These are phyloP conservation scores for Sympetrum striolatum DNA, from an alignment of 2,888 invertebrate species.

Conservation along the genomic window DNA sequence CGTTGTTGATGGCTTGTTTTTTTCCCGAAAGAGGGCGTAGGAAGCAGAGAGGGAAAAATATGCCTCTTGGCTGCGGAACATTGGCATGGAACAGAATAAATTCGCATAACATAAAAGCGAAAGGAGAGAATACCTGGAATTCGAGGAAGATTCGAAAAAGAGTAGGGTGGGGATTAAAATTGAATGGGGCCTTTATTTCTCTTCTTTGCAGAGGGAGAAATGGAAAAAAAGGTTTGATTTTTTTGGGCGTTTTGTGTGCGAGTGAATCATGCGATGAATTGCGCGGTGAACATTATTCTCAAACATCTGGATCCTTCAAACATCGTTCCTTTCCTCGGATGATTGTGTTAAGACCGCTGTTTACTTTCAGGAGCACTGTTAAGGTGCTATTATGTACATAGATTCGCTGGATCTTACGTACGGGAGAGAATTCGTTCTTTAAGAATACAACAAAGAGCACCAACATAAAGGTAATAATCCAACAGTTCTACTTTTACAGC, in stretches of 20 bases:
- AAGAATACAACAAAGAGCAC: background rate
- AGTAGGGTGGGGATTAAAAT: background rate
- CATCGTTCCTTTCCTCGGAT: background rate
- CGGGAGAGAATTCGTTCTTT: background rate
- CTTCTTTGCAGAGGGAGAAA: background rate
- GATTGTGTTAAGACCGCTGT: slow-evolving; percentile 10
- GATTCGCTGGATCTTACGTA: background rate
- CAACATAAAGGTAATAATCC: background rate
- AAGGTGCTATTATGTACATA: background rate
- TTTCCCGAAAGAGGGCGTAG: background rate
- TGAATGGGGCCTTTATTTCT: slow-evolving; percentile 7
- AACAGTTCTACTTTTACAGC: no score
- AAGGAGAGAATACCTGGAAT: background rate
- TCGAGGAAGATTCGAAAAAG: background rate
- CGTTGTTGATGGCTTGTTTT: background rate
- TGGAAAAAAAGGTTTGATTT: background rate
- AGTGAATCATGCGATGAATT: background rate
- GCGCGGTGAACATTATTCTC: background rate
- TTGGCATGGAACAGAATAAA: background rate
- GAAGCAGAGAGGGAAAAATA: background rate
- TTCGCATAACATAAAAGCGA: background rate
- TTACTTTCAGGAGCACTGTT: background rate
- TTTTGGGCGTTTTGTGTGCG: background rate
- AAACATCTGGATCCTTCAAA: background rate
- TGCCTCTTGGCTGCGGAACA: background rate